Conservation (phyloP, 2,888 invertebrate genomes). For the Cynaeus angustus region DNA sequence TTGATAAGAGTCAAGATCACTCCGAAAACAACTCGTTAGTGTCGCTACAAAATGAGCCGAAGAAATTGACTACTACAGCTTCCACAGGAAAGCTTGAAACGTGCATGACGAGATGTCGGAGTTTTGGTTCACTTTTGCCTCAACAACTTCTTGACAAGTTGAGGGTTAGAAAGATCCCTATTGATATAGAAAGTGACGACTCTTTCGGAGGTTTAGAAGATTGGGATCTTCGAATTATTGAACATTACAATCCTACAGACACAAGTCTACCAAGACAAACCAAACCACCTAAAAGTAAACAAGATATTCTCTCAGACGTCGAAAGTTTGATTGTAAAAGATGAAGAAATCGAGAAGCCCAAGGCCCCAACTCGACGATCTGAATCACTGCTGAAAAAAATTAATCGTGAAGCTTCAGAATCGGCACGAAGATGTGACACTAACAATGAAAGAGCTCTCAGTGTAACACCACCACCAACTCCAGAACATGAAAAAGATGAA, state of each 20-base stretch:
- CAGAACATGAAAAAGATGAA: constrained; percentile 51
- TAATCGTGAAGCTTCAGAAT: constrained; percentile 58
- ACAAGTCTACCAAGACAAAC: constrained; percentile 68
- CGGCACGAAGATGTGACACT: constrained; percentile 44
- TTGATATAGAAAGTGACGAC: constrained; percentile 71
- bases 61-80: constrained; percentile 61
- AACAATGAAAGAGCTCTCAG: constrained; percentile 41
- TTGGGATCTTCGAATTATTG: constrained; percentile 72
- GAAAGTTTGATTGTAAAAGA: constrained; percentile 65
- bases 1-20: constrained; percentile 57
- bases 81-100: constrained; percentile 70
- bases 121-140: constrained; percentile 71
- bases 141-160: constrained; percentile 70
- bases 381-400: constrained; percentile 66
- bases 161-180: constrained; percentile 64
- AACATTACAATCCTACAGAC: constrained; percentile 71
- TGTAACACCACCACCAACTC: constrained; percentile 64
- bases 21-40: constrained; percentile 61
- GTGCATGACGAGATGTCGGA: constrained; percentile 71
- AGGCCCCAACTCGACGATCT: constrained; percentile 63
- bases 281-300: constrained; percentile 58
- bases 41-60: constrained; percentile 64
- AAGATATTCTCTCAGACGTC: constrained; percentile 63
- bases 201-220: constrained; percentile 72
- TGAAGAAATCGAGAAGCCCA: constrained; percentile 62